phyloP scores from a whole-genome alignment of 2,113 vertebrate species.

The Dasypus novemcinctus region DNA sequence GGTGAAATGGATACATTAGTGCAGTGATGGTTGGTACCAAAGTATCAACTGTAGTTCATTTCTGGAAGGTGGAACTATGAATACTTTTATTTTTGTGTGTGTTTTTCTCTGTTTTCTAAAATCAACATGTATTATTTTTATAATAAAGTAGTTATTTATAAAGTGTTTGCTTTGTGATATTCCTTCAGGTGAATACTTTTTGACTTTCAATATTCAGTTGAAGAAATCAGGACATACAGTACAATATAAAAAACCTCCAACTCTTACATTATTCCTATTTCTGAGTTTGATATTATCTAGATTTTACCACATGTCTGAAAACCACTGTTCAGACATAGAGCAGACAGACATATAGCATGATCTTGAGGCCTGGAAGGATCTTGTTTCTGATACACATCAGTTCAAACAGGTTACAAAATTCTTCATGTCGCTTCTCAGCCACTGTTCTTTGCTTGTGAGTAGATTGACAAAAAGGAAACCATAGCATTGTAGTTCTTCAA shows the following conservation, averaged over 20 bases:
- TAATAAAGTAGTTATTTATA: not conserved
- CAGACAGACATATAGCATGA: not conserved
- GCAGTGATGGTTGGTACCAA: not conserved
- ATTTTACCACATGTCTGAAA: not conserved
- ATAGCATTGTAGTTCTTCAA: not conserved
- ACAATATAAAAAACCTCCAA: not conserved
- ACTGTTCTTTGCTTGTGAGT: not conserved
- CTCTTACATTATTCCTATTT: constrained; percentile 21
- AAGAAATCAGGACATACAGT: not conserved
- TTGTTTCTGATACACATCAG: constrained; percentile 9
- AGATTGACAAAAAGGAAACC: not conserved
- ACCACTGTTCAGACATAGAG: not conserved
- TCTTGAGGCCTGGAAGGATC: not conserved
- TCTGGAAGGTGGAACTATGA: not conserved
- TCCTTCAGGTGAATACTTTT: not conserved
- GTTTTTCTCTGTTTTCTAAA: constrained; percentile 53
- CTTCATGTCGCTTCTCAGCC: not conserved
- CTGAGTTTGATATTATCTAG: not conserved
- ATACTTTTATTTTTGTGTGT: too few relatives aligned
- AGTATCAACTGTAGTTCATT: not conserved
- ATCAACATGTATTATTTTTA: not conserved
- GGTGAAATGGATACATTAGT: not conserved
- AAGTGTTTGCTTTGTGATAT: not conserved
- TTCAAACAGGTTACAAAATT: not conserved
- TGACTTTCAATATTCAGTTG: not conserved